Percentiles rank a stretch among this genome's conserved stretches.
phyloP scores from a whole-genome alignment of 2,888 invertebrate genomes.

The Agonum fuliginosum region DNA sequence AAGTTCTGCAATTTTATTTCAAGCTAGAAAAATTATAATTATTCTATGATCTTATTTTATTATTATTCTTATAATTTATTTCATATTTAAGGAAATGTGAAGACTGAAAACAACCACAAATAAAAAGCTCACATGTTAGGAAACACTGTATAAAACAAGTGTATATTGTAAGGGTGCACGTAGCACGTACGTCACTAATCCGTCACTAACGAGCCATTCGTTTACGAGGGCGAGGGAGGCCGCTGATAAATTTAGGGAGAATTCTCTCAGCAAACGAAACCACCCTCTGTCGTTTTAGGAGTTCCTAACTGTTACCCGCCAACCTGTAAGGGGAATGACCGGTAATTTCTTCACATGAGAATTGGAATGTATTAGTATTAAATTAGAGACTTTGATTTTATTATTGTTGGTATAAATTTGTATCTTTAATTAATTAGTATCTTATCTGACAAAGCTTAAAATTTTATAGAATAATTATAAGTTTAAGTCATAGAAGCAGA shows the following conservation, averaged over 20 bases:
- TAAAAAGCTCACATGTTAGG: neutral
- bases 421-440: no score
- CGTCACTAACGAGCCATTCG: conserved; percentile 75
- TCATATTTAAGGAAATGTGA: no score
- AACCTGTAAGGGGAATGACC: conserved; percentile 42
- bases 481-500: no score
- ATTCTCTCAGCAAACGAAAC: conserved; percentile 49
- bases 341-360: conserved; percentile 39
- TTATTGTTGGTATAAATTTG: no score
- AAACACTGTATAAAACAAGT: neutral
- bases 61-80: no score
- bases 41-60: no score
- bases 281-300: conserved; percentile 9
- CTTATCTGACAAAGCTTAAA: no score
- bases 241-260: conserved; percentile 38
- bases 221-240: conserved; percentile 61
- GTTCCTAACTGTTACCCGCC: neutral
- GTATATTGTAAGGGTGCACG: conserved; percentile 67
- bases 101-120: no score
- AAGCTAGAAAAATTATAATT: no score
- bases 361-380: conserved; percentile 26
- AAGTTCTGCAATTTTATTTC: no score
- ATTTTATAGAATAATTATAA: no score
- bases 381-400: no score
- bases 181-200: conserved; percentile 76